Base-by-base conservation (phyloP, 2,797 vertebrate species). In the Chaetodon trifasciatus region DNA sequence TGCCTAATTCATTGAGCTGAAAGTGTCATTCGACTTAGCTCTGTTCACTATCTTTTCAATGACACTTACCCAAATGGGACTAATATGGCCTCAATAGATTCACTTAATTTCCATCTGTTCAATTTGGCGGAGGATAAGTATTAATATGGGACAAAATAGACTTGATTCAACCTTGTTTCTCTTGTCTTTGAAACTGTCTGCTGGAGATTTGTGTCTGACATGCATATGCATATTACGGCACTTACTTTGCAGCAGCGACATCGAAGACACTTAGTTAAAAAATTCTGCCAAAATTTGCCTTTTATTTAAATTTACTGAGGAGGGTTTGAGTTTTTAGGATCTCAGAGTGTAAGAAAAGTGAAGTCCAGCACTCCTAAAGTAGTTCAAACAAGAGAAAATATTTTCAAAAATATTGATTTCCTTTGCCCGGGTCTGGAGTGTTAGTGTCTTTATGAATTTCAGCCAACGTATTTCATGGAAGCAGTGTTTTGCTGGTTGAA, bases 371-470 rank as follows among this genome's bases (percentile, higher is more conserved):
- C 67, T 78, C 32, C 55, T 55, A 65, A 79, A 79, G 74, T 32
- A 77, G 81, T 82, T 90, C 42, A 84, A 86, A 84, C 76, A 37
- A 68, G 74, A 77, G 49, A 83, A 86, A 91, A 85, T 81, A 83
- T 83, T 89, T 84, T 88, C 50, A 61, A 76, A 89, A 87, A 84
- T 82, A 84, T 81, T 68, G 87, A 91, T 91, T 91, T 78, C 81
- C 74, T 86, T 76, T 91, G 82, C 85, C 69, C 67, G 46, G 81
- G 87, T 96, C 96, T 95, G 89, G 94, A 93, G 95, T 91, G 92
- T 96, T 96, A 88, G 88, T 91, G 91, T 97, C 96, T 86, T 88
- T 88, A 93, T 95, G 88, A 93, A 91, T 95, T 96, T 88, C 83
- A 84, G 83, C 93, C 93, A 94, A 88, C 90, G 94, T 88, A 95